These are phyloP conservation scores for Gymnothorax reevesii DNA, from an alignment of 2,797 vertebrate genomes.

Conservation along the genomic window DNA sequence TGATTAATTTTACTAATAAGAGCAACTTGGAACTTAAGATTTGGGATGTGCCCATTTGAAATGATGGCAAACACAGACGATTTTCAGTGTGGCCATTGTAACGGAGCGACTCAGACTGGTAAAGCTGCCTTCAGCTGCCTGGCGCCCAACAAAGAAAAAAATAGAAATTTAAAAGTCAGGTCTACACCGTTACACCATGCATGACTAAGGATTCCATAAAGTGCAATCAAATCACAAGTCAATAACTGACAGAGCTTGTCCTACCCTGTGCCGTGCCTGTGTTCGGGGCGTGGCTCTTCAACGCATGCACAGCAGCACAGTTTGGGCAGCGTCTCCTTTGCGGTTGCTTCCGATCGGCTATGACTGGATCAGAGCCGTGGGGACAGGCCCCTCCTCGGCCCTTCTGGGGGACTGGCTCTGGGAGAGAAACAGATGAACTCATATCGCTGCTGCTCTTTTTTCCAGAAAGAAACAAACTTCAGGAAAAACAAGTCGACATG, in stretches of 20 bases:
- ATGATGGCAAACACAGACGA: too few relatives aligned
- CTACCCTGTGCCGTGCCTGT: background rate
- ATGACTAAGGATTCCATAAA: background rate
- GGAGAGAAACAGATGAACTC: background rate
- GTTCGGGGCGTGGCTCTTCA: background rate
- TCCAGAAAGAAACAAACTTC: background rate
- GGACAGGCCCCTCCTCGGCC: background rate
- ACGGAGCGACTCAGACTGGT: too few relatives aligned
- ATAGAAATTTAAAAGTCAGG: too few relatives aligned
- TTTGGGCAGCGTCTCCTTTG: background rate
- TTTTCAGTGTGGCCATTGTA: too few relatives aligned
- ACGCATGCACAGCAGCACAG: background rate
- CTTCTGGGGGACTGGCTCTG: background rate
- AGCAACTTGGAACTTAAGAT: too few relatives aligned
- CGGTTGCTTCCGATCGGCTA: background rate
- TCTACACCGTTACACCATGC: too few relatives aligned
- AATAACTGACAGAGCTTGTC: background rate
- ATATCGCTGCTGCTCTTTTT: background rate
- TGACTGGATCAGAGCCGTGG: background rate
- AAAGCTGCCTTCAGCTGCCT: too few relatives aligned
- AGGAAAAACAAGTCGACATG: constrained; percentile 31
- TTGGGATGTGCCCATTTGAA: too few relatives aligned
- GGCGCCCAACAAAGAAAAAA: background rate
- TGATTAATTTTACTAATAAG: too few relatives aligned
- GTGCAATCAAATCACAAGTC: background rate